phyloP scores from a whole-genome alignment of 2,797 vertebrate species.

The Peromyscus attwateri region DNA sequence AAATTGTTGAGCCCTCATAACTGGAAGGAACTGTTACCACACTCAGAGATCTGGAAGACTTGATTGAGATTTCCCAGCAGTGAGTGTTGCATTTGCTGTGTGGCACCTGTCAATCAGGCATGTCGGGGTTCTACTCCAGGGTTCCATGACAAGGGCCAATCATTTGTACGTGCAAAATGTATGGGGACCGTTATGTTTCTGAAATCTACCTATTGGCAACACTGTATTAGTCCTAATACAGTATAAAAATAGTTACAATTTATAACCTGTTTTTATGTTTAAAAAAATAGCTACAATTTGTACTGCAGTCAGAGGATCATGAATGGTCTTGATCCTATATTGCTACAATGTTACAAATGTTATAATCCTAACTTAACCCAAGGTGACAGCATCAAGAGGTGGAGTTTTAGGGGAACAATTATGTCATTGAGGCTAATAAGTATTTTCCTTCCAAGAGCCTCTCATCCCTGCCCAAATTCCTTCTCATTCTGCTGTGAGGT shows the following conservation, averaged over 20 bases:
- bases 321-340: neutral
- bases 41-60: neutral
- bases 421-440: neutral
- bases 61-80: neutral
- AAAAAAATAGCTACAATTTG: neutral
- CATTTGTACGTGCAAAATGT: neutral
- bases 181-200: neutral
- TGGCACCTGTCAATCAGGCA: neutral
- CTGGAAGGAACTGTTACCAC: slow-evolving; percentile 49
- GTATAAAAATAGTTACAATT: neutral
- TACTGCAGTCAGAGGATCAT: neutral
- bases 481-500: neutral
- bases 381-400: neutral
- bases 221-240: neutral
- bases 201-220: neutral
- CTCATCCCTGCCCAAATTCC: neutral
- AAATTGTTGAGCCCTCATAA: slow-evolving; percentile 28
- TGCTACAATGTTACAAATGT: neutral
- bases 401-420: neutral
- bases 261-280: neutral
- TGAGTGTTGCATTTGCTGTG: neutral
- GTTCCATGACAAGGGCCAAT: neutral
- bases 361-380: neutral
- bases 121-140: slow-evolving; percentile 3
- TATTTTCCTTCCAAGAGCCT: neutral